Evolutionary conservation across 2,797 vertebrate species (phyloP).

Genomic region (Eremophila alpestris): DNA sequence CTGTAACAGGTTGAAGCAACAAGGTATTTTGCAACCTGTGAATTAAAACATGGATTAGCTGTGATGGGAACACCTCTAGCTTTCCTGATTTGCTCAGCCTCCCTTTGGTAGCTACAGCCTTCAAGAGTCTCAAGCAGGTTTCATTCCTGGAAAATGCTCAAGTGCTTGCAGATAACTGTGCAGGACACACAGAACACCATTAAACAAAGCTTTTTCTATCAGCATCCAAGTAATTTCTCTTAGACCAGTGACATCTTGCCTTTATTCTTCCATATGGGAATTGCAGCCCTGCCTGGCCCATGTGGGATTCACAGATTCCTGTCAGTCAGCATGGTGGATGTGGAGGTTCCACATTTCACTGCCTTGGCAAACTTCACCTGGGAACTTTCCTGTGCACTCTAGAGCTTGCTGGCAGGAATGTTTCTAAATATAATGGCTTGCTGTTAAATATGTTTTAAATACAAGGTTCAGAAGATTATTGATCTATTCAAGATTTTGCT

Average conservation of each 20-base stretch:
- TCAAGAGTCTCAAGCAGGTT: neutral
- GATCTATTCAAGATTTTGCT: neutral
- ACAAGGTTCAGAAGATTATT: neutral
- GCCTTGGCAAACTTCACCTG: neutral
- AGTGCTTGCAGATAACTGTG: neutral
- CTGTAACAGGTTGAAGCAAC: neutral
- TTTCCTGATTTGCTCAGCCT: neutral
- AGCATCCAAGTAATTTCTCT: neutral
- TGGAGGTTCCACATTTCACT: neutral
- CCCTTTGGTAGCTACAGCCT: neutral
- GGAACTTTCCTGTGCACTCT: neutral
- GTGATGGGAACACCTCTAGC: neutral
- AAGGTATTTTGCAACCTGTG: neutral
- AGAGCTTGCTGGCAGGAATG: neutral
- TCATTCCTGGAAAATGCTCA: neutral
- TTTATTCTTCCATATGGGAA: neutral
- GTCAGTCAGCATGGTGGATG: neutral
- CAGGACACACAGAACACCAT: neutral
- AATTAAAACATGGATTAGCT: constrained; percentile 17
- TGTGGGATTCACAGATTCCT: neutral
- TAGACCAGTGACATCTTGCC: neutral
- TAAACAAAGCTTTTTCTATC: neutral
- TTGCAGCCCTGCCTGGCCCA: neutral
- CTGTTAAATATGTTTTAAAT: neutral
- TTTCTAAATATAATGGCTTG: neutral